Base-by-base conservation (phyloP, 2,113 vertebrate species). In the Etheostoma cragini region DNA sequence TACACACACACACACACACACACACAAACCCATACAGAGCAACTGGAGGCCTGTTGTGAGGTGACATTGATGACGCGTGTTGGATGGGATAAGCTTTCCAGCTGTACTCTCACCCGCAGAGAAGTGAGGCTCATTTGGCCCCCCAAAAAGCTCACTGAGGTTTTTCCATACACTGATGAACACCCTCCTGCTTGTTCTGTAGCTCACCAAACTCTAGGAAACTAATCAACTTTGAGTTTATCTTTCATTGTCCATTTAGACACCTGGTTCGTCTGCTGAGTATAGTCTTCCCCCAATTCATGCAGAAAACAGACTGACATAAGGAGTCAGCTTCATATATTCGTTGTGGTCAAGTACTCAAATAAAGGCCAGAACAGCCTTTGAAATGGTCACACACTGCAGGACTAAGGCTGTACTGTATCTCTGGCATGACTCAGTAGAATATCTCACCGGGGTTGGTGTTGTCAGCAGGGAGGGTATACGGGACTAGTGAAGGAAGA, bases 21-120 rank as follows among this genome's bases (percentile, higher is more conserved):
- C 78, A 63, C 63, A 80, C 46, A 84, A 65, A 68, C 78, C 64
- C 76, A 80, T 46, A 62, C 64, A 50, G 85, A 89, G 86, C 82
- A 85, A 87, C 76, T 69, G 76, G 83, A 88, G 88, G 64, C 90
- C 90, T 84, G 89, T 85, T 81, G 92, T 87, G 92, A 88, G 88
- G 83, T 82, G 79, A 92, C 88, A 89, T 68, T 89, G 83, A 91
- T 91, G 92, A 92, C 91, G 91, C 87, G 92, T 92, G 91, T 93
- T 88, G 86, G 84, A 87, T 61, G 81, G 89, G 90, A 94, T 93
- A 87, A 94, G 92, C 92, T 85, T 89, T 84, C 84, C 91, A 92
- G 90, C 89, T 92, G 89, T 71, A 90, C 80, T 83, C 83, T 84
- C 83, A 83, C 90, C 90, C 86, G 75, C 62, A 57, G 89, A 86